Percentiles rank a stretch among this genome's conserved stretches.
Conservation (phyloP, 2,113 vertebrate species). For the Falcunculus frontatus region DNA sequence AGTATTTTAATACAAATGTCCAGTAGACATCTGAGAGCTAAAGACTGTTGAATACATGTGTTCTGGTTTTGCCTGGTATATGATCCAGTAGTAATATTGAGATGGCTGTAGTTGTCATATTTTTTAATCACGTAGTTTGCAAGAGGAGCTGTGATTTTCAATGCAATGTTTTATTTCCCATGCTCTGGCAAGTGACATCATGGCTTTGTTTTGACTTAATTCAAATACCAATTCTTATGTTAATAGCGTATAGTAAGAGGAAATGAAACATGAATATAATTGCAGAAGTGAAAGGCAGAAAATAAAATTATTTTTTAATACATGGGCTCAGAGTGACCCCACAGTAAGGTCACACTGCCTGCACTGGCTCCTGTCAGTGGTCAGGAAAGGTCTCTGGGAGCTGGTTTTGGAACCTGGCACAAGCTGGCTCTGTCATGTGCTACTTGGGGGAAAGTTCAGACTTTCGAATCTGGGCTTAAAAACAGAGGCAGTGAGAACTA, state of each 20-base stretch:
- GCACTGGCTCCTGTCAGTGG: background rate
- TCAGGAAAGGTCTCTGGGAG: background rate
- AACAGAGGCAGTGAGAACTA: background rate
- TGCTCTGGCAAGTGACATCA: background rate
- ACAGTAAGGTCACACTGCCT: background rate
- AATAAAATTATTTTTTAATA: background rate
- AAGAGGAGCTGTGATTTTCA: background rate
- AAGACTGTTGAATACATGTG: background rate
- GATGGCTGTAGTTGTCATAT: background rate
- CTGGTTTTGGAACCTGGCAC: slow-evolving; percentile 31
- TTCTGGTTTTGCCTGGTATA: background rate
- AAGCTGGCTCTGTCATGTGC: background rate
- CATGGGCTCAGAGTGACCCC: background rate
- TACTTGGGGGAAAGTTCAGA: slow-evolving; percentile 6
- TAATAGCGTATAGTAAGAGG: background rate
- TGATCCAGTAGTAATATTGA: background rate
- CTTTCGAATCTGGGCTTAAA: background rate
- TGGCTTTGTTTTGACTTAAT: background rate
- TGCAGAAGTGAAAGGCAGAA: background rate
- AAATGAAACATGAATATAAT: background rate
- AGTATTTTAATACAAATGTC: background rate
- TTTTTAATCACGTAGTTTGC: background rate
- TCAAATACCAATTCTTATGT: background rate
- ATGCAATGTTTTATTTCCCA: background rate
- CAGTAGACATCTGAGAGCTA: background rate